Evolutionary conservation across 2,888 invertebrate genomes (phyloP).

Genomic region (Morpho achilles): DNA sequence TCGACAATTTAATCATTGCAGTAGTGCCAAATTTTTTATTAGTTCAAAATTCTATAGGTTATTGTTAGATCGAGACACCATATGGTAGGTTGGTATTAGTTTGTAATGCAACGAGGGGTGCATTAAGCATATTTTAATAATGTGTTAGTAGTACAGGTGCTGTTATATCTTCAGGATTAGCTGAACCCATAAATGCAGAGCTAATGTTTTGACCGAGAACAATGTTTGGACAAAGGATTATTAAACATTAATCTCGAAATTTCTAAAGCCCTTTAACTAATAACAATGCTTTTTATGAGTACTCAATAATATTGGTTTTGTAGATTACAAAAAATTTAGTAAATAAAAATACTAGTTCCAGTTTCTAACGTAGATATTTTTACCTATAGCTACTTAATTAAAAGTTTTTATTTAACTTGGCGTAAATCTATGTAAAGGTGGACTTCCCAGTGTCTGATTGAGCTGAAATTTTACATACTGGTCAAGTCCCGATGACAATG

Average conservation of each 20-base stretch:
- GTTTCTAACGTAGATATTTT: too few species aligned
- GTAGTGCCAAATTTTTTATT: constrained; percentile 5
- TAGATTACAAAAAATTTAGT: too few species aligned
- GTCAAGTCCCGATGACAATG: too few species aligned
- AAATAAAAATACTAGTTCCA: too few species aligned
- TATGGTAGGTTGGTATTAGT: constrained; percentile 66
- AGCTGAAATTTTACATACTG: too few species aligned
- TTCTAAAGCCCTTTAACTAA: background rate
- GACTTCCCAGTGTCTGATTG: too few species aligned
- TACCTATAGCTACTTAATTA: too few species aligned
- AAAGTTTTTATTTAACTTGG: too few species aligned
- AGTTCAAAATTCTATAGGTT: constrained; percentile 17
- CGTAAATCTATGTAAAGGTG: too few species aligned
- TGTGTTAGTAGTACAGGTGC: constrained; percentile 30
- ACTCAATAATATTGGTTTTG: too few species aligned
- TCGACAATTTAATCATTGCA: constrained; percentile 3
- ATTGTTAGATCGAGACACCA: constrained; percentile 59
- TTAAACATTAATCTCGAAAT: background rate
- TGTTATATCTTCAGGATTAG: constrained; percentile 42
- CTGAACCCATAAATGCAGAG: constrained; percentile 11
- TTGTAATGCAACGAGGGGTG: constrained; percentile 42
- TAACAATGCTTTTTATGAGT: too few species aligned
- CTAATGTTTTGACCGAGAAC: constrained; percentile 19
- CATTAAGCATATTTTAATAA: constrained; percentile 67
- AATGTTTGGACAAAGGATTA: constrained; percentile 1